Conservation (phyloP, 2,113 vertebrate species). For the Tetrao urogallus region DNA sequence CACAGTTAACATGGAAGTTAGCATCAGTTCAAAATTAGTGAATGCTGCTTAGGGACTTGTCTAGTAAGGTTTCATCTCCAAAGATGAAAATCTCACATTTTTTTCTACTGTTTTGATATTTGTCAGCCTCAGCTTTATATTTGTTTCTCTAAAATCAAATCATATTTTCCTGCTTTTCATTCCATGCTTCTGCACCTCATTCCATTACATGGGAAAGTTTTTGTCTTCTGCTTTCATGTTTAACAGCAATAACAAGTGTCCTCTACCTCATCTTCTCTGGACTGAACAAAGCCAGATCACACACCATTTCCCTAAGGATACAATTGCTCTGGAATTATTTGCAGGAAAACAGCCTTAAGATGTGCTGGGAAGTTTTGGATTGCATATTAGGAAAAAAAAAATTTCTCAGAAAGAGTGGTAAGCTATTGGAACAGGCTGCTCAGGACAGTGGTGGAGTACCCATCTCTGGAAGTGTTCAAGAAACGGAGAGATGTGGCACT, state of each 20-base stretch:
- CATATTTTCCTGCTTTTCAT: too few species aligned
- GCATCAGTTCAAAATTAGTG: not conserved
- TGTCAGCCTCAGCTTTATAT: not conserved
- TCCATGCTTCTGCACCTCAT: not conserved
- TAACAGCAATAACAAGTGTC: not conserved
- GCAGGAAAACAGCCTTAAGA: too few species aligned
- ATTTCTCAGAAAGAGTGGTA: too few species aligned
- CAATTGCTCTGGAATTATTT: not conserved
- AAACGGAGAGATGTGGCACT: too few species aligned
- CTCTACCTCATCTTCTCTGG: not conserved
- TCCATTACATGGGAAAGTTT: too few species aligned
- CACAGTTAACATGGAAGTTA: not conserved
- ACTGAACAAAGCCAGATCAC: not conserved
- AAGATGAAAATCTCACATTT: not conserved
- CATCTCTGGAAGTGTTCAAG: too few species aligned
- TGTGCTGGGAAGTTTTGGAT: too few species aligned
- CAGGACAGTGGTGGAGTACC: too few species aligned
- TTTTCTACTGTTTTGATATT: not conserved
- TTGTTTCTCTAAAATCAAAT: not conserved
- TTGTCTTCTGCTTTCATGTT: not conserved
- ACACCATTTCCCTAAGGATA: not conserved
- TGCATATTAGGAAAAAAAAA: too few species aligned
- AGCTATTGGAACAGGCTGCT: too few species aligned
- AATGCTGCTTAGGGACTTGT: not conserved
- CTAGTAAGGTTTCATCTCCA: not conserved